A percentile compares a stretch with the other conserved stretches of the same genome.
phyloP scores from a whole-genome alignment of 2,888 invertebrate genomes.

The Cataglyphis rosenhaueri region DNA sequence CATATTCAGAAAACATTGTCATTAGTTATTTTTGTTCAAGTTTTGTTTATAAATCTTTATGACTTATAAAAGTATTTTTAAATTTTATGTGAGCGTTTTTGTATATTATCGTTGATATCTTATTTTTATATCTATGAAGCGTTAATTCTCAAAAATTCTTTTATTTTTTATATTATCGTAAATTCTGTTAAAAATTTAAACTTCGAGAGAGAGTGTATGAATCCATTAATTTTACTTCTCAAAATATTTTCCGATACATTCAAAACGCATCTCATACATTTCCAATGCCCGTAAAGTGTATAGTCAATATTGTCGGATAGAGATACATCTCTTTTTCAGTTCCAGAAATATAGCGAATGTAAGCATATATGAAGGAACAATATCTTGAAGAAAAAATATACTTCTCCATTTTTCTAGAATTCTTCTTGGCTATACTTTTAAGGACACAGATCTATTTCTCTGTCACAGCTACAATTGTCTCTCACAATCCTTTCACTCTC shows the following conservation, averaged over 20 bases:
- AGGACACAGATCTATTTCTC: conserved; percentile 4
- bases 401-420: conserved; percentile 4
- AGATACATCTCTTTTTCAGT: conserved; percentile 28
- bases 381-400: conserved; percentile 21
- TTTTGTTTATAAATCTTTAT: background rate
- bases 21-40: background rate
- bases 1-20: background rate
- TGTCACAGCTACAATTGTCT: conserved; percentile 5
- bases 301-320: conserved; percentile 34
- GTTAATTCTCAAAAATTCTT: background rate
- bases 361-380: conserved; percentile 19
- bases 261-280: conserved; percentile 2
- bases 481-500: background rate
- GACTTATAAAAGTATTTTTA: background rate
- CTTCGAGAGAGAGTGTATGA: background rate
- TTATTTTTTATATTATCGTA: background rate
- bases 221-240: conserved; percentile 20
- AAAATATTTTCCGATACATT: conserved; percentile 26
- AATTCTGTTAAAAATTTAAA: conserved; percentile 17
- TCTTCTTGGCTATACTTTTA: background rate
- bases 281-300: conserved; percentile 20
- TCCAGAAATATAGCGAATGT: conserved; percentile 1
- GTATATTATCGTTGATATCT: background rate
- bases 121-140: background rate
- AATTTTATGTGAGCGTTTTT: conserved; percentile 2